Percentiles rank a stretch among this genome's conserved stretches.
Conservation (phyloP, 37 sponge, comb jelly and placozoan genomes). For the Ephydatia muelleri region DNA sequence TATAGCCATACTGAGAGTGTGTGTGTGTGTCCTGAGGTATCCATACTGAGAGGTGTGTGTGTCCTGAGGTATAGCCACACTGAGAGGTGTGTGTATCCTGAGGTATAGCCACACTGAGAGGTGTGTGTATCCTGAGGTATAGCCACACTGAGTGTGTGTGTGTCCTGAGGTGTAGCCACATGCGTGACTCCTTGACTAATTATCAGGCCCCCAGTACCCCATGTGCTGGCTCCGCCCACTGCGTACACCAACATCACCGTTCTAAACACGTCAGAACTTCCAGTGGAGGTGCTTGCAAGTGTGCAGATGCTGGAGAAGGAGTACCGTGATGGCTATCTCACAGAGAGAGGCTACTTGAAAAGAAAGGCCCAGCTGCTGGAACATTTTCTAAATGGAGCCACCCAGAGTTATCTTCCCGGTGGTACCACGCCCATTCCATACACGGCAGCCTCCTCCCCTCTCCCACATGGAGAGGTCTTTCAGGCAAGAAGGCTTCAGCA, state of each 20-base stretch:
- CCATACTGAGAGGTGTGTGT: too few relatives aligned
- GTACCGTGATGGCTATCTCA: conserved; percentile 72
- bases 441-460: background rate
- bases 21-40: background rate
- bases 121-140: background rate
- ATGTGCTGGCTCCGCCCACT: conserved; percentile 17
- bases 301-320: conserved; percentile 58
- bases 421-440: background rate
- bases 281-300: conserved; percentile 32
- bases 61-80: too few relatives aligned
- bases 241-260: conserved; percentile 36
- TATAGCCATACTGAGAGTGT: too few relatives aligned
- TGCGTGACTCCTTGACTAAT: background rate
- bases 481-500: background rate
- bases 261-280: conserved; percentile 55
- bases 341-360: conserved; percentile 69
- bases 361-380: conserved; percentile 32
- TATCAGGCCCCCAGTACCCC: background rate
- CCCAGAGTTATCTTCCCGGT: too few relatives aligned
- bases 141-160: background rate
- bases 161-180: background rate
- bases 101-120: too few relatives aligned
- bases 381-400: background rate
- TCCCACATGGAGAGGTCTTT: background rate
- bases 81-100: too few relatives aligned